phyloP scores from a whole-genome alignment of 1,140 invertebrate species.

The Brachionus manjavacas region DNA sequence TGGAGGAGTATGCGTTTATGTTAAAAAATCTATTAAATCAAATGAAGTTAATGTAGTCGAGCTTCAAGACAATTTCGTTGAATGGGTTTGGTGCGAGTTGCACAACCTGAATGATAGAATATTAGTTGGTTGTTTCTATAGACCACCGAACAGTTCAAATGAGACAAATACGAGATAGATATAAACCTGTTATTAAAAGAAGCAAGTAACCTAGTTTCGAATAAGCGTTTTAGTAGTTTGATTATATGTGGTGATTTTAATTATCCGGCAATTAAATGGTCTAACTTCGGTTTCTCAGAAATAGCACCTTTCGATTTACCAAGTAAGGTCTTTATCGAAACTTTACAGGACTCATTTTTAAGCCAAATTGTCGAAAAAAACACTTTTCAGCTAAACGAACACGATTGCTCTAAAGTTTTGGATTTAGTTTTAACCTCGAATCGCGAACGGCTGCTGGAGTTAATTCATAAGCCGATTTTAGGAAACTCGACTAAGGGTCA shows the following conservation, averaged over 20 bases:
- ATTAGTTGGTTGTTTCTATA: not conserved
- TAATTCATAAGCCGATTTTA: not conserved
- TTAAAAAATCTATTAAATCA: not conserved
- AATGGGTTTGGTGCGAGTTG: not conserved
- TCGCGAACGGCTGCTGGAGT: not conserved
- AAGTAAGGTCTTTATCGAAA: not conserved
- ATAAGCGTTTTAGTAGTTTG: not conserved
- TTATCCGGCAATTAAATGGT: not conserved
- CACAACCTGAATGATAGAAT: not conserved
- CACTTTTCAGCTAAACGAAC: not conserved
- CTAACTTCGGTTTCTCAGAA: not conserved
- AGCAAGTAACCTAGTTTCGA: not conserved
- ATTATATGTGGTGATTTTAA: not conserved
- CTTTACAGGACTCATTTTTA: not conserved
- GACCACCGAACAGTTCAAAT: not conserved
- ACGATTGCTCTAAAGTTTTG: not conserved
- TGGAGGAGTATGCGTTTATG: not conserved
- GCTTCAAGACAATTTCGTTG: not conserved
- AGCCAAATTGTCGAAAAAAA: not conserved
- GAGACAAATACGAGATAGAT: not conserved
- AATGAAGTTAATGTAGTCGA: not conserved
- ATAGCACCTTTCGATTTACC: not conserved
- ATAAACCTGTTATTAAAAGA: not conserved
- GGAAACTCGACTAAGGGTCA: not conserved
- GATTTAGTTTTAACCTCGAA: not conserved